phyloP scores from a whole-genome alignment of 92 coral and sea anemone genomes.

The Heteractis magnifica region DNA sequence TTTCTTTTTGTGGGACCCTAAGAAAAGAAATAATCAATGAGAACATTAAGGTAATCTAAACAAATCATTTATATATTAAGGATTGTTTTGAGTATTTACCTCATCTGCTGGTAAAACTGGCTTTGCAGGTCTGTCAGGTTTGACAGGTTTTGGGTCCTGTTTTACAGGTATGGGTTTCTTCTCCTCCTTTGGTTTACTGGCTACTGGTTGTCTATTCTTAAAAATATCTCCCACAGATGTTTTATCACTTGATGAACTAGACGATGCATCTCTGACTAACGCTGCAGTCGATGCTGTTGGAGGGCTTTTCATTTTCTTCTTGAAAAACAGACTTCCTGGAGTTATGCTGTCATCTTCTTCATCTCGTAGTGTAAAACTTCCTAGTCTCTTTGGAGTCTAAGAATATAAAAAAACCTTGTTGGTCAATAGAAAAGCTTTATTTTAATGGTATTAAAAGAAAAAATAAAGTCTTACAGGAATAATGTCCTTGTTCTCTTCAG shows the following conservation, averaged over 20 bases:
- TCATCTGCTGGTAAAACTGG: background rate
- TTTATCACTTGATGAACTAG: slow-evolving; percentile 20
- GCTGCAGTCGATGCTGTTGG: slow-evolving; percentile 81
- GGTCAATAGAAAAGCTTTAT: background rate
- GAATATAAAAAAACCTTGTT: background rate
- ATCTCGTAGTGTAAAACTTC: slow-evolving; percentile 75
- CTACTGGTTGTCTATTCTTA: slow-evolving; percentile 39
- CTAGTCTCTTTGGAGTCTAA: slow-evolving; percentile 79
- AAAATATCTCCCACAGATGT: slow-evolving; percentile 21
- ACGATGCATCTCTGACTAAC: slow-evolving; percentile 73
- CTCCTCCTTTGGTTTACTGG: slow-evolving; percentile 32
- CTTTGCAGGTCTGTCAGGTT: slow-evolving; percentile 14
- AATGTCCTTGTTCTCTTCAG: slow-evolving; percentile 20
- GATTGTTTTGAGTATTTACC: background rate
- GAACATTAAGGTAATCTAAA: background rate
- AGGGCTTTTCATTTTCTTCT: slow-evolving; percentile 64
- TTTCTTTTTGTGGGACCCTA: slow-evolving; percentile 46
- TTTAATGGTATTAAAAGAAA: background rate
- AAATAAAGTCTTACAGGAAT: slow-evolving; percentile 42
- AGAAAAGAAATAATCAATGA: background rate
- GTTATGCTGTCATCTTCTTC: slow-evolving; percentile 63
- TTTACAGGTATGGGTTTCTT: slow-evolving; percentile 9
- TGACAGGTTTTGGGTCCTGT: slow-evolving; percentile 16
- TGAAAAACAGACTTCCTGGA: slow-evolving; percentile 76
- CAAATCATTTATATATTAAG: background rate